Evolutionary conservation across 2,797 vertebrate species (phyloP).

Genomic region (Syndactyla subalaris): DNA sequence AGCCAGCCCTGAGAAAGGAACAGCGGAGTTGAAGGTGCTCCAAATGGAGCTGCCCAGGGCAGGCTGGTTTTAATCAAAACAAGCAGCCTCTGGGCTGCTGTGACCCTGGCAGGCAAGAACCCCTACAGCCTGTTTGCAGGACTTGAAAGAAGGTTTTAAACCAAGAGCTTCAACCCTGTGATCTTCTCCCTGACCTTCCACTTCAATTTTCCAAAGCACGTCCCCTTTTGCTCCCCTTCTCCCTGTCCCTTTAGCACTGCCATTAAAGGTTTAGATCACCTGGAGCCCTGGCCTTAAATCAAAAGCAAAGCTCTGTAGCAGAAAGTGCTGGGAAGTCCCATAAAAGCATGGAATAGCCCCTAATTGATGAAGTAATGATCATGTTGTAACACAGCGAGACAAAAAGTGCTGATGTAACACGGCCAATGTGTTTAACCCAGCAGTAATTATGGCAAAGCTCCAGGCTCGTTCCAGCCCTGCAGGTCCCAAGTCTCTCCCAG

Average conservation of each 20-base stretch:
- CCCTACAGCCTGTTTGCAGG: background rate
- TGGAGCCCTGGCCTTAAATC: background rate
- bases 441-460: background rate
- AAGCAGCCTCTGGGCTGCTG: background rate
- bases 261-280: background rate
- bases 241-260: background rate
- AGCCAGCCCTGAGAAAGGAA: fast-evolving
- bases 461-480: background rate
- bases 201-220: background rate
- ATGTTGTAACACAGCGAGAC: fast-evolving
- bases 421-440: background rate
- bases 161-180: background rate
- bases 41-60: background rate
- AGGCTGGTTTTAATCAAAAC: background rate
- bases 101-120: background rate
- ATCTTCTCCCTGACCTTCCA: background rate
- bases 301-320: background rate
- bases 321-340: background rate
- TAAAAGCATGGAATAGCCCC: background rate
- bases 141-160: background rate
- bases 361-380: background rate
- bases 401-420: background rate
- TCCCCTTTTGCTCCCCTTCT: background rate
- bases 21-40: background rate
- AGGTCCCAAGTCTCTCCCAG: background rate